Percentiles rank a stretch among this genome's conserved stretches.
phyloP scores from a whole-genome alignment of 2,888 invertebrate species.

The Drosophila infuscata region DNA sequence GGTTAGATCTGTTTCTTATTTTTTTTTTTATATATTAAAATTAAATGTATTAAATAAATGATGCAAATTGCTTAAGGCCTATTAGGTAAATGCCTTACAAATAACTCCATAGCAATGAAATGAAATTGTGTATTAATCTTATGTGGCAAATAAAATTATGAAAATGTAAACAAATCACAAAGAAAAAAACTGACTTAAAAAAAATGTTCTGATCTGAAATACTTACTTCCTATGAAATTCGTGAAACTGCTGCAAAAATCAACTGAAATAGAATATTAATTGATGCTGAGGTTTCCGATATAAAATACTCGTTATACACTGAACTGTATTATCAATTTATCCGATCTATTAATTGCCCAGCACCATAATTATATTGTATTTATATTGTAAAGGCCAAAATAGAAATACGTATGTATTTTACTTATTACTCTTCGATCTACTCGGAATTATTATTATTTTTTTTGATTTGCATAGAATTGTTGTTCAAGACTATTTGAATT shows the following conservation, averaged over 20 bases:
- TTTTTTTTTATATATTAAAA: neutral
- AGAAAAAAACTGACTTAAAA: conserved; percentile 1
- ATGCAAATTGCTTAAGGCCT: neutral
- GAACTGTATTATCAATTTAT: neutral
- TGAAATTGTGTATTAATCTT: conserved; percentile 19
- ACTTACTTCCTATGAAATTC: conserved; percentile 4
- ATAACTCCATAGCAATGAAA: conserved; percentile 13
- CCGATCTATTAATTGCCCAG: conserved; percentile 14
- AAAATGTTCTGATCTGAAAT: conserved; percentile 11
- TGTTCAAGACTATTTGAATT: conserved; percentile 37
- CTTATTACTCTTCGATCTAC: conserved; percentile 8
- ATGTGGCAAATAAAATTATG: conserved; percentile 11
- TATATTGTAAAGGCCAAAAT: conserved; percentile 33
- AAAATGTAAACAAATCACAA: neutral
- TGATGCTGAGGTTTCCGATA: conserved; percentile 39
- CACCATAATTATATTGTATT: conserved; percentile 10
- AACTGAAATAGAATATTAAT: conserved; percentile 24
- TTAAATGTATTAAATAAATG: neutral
- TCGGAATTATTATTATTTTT: neutral
- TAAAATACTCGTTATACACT: conserved; percentile 3
- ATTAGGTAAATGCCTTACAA: conserved; percentile 5
- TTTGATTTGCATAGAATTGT: conserved; percentile 27
- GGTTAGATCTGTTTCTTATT: neutral
- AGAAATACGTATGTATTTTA: conserved; percentile 23
- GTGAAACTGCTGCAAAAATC: conserved; percentile 23